Percentiles rank a stretch among this genome's conserved stretches.
These are phyloP conservation scores for Seriola aureovittata DNA, from an alignment of 2,113 vertebrate genomes.

Conservation along the genomic window DNA sequence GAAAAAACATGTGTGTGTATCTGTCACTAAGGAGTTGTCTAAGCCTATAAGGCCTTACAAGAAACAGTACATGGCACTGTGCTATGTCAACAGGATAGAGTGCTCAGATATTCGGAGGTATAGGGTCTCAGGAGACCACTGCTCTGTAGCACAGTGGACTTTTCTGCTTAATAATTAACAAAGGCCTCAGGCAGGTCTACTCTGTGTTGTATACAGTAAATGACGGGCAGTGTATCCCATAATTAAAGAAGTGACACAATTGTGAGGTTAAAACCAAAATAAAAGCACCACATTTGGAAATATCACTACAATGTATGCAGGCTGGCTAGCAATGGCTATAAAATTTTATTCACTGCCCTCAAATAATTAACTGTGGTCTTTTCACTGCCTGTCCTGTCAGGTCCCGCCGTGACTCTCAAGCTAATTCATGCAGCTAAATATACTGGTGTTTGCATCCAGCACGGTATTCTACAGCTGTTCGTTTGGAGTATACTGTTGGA, in stretches of 20 bases:
- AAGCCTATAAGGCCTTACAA: not conserved
- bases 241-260: not conserved
- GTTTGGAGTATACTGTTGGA: not conserved
- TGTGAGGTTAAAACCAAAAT: not conserved
- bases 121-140: conserved; percentile 12
- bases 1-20: too few relatives aligned
- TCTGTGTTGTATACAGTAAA: not conserved
- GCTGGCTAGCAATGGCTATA: not conserved
- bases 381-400: not conserved
- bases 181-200: not conserved
- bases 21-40: not conserved
- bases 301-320: not conserved
- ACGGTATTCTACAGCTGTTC: not conserved
- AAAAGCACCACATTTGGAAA: not conserved
- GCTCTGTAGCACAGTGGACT: not conserved
- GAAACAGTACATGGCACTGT: not conserved
- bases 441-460: not conserved
- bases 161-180: conserved; percentile 25
- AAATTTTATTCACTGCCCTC: not conserved
- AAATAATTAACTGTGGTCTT: not conserved
- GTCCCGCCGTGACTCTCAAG: not conserved
- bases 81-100: conserved; percentile 16
- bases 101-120: not conserved
- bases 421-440: not conserved
- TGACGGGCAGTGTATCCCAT: not conserved